A percentile compares a stretch with the other conserved stretches of the same genome.
phyloP scores from a whole-genome alignment of 2,113 vertebrate species.

The Chauna torquata region DNA sequence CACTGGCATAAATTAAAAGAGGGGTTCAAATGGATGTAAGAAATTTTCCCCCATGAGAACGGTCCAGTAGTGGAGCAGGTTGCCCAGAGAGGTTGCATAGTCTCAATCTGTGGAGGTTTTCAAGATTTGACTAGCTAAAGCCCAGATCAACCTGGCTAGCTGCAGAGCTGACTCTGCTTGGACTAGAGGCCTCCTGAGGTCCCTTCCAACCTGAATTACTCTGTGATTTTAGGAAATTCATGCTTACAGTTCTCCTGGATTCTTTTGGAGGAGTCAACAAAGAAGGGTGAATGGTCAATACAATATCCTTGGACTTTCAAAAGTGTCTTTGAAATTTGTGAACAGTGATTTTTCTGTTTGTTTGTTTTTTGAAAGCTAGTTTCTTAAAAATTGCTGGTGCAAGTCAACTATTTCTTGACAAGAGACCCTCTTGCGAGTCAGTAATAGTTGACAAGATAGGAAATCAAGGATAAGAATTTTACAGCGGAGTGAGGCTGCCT shows the following conservation, averaged over 20 bases:
- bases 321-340: not conserved
- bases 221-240: not conserved
- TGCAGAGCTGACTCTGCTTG: not conserved
- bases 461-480: not conserved
- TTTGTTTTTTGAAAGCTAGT: not conserved
- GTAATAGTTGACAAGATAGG: not conserved
- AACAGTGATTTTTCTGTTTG: not conserved
- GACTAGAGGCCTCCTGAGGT: not conserved
- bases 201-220: not conserved
- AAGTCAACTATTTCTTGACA: not conserved
- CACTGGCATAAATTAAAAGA: not conserved
- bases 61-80: not conserved
- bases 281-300: not conserved
- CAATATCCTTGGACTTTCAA: not conserved
- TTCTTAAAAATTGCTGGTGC: not conserved
- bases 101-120: not conserved
- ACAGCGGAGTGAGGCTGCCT: not conserved
- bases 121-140: not conserved
- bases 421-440: not conserved
- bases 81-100: not conserved
- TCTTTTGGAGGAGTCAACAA: not conserved
- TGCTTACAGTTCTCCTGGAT: not conserved
- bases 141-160: not conserved
- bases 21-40: not conserved
- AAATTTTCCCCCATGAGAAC: not conserved